A percentile compares a stretch with the other conserved stretches of the same genome.
phyloP scores from a whole-genome alignment of 2,113 vertebrate genomes.

The Alces alces region DNA sequence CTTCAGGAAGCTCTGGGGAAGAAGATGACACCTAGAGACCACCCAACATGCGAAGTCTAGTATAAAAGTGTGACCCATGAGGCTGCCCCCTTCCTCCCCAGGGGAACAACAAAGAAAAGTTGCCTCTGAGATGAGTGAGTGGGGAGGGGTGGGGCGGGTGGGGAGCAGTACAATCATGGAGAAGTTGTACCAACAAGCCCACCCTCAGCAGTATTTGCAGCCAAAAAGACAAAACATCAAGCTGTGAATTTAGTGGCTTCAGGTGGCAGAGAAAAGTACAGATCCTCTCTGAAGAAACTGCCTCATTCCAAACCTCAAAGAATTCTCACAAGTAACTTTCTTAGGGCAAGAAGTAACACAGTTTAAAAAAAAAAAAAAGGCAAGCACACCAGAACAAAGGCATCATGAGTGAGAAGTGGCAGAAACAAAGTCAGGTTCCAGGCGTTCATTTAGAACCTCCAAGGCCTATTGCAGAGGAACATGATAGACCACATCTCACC shows the following conservation, averaged over 20 bases:
- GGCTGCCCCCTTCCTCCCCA: background rate
- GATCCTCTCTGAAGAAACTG: background rate
- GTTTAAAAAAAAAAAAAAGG: background rate
- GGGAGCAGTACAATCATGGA: background rate
- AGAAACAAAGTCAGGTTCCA: background rate
- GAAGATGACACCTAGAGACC: conserved; percentile 36
- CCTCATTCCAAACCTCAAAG: background rate
- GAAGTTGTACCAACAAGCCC: background rate
- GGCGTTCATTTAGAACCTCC: rapidly evolving
- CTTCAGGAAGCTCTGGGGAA: background rate
- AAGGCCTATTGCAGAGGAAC: background rate
- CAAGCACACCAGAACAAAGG: background rate
- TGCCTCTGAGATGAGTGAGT: background rate
- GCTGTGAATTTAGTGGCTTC: background rate
- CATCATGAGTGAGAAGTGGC: background rate
- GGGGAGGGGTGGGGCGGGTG: background rate
- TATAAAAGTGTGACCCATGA: background rate
- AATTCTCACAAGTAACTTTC: background rate
- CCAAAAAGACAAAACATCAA: background rate
- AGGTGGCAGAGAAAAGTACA: background rate
- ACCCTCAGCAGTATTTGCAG: background rate
- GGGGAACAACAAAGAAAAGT: background rate
- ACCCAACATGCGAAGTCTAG: conserved; percentile 6
- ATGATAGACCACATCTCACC: rapidly evolving
- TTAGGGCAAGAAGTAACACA: background rate